phyloP scores from a whole-genome alignment of 2,888 invertebrate genomes.

The Apomyelois bistriatella region DNA sequence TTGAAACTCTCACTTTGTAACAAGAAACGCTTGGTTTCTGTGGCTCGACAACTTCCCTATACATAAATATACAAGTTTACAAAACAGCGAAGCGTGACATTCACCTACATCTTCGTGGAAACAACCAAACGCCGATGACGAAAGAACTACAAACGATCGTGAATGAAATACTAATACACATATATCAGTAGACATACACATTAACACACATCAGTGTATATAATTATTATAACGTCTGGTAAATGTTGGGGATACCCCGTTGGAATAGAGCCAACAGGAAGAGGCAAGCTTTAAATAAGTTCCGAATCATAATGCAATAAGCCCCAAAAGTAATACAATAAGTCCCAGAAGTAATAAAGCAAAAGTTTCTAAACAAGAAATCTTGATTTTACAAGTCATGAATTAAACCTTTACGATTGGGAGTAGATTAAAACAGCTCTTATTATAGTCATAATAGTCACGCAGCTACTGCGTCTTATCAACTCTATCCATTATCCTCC shows the following conservation, averaged over 20 bases:
- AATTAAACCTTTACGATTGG: no score
- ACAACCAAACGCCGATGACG: slow-evolving; percentile 28
- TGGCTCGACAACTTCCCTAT: slow-evolving; percentile 48
- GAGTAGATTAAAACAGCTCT: no score
- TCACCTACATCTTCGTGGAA: slow-evolving; percentile 41
- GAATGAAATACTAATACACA: slow-evolving; percentile 40
- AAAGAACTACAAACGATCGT: slow-evolving; percentile 34
- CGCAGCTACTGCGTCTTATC: no score
- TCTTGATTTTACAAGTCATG: no score
- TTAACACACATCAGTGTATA: slow-evolving; percentile 59
- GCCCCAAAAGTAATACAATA: slow-evolving; percentile 24
- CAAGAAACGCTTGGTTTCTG: slow-evolving; percentile 60
- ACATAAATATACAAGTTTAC: slow-evolving; percentile 40
- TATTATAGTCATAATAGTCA: no score
- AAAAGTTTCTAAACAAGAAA: no score
- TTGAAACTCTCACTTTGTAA: slow-evolving; percentile 70
- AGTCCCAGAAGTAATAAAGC: neutral
- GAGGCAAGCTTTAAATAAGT: slow-evolving; percentile 68
- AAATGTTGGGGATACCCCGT: slow-evolving; percentile 72
- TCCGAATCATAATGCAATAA: slow-evolving; percentile 59
- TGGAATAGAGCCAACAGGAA: slow-evolving; percentile 73
- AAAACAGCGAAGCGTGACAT: slow-evolving; percentile 51
- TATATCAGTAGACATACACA: slow-evolving; percentile 45
- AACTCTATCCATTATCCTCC: no score
- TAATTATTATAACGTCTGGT: slow-evolving; percentile 74